A percentile compares a stretch with the other conserved stretches of the same genome.
Evolutionary conservation across 2,113 vertebrate genomes (phyloP).

Genomic region (Anas platyrhynchos): DNA sequence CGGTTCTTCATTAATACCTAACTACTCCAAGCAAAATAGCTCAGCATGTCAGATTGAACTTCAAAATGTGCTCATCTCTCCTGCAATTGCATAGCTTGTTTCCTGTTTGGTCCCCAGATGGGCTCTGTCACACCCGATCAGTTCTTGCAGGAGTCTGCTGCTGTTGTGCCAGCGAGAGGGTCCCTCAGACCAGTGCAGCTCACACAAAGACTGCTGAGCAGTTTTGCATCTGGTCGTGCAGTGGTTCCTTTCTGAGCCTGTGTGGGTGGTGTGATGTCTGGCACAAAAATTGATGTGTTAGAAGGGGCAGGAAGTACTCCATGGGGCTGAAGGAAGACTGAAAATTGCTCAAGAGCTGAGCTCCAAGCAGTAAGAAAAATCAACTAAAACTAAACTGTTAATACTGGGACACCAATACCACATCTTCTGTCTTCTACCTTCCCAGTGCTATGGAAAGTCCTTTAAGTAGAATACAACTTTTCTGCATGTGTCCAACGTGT

Average conservation of each 20-base stretch:
- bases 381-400: background rate
- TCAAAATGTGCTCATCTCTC: background rate
- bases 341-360: background rate
- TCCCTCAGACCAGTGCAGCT: background rate
- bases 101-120: background rate
- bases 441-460: rapidly evolving
- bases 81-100: background rate
- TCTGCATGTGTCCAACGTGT: background rate
- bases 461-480: background rate
- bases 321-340: background rate
- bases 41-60: background rate
- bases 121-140: background rate
- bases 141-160: background rate
- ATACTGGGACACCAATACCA: background rate
- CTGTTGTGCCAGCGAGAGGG: background rate
- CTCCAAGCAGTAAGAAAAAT: too few species aligned
- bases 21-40: background rate
- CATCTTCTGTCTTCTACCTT: background rate
- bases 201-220: too few species aligned
- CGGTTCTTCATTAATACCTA: background rate
- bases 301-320: rapidly evolving
- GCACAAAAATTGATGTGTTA: background rate
- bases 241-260: background rate
- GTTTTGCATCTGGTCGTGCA: background rate
- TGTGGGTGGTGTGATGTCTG: rapidly evolving